Conservation (phyloP, 2,888 invertebrate species). For the Agrotis puta region DNA sequence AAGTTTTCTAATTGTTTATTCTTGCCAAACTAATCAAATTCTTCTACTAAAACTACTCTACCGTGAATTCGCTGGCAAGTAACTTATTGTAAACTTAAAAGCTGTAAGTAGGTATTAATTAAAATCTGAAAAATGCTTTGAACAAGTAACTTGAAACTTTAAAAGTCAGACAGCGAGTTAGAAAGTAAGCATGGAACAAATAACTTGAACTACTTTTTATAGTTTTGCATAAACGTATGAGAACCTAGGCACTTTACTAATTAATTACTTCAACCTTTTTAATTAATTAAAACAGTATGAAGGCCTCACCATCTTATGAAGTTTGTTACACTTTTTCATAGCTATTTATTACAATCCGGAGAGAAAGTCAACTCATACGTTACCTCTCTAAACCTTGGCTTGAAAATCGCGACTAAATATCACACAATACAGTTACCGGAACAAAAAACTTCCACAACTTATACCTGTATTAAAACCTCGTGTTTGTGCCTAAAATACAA, state of each 20-base stretch:
- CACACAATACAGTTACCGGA: conserved; percentile 2
- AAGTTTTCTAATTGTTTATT: conserved; percentile 2
- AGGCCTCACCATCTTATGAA: not conserved
- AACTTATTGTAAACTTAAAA: conserved; percentile 25
- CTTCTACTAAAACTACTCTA: not conserved
- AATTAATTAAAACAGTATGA: not conserved
- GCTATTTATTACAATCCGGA: too few relatives aligned
- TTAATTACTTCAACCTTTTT: not conserved
- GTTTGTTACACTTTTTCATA: too few relatives aligned
- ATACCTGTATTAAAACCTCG: not conserved
- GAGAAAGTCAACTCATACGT: too few relatives aligned
- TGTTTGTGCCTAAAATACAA: conserved; percentile 16
- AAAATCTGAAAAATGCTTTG: conserved; percentile 38
- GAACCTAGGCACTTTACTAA: too few relatives aligned
- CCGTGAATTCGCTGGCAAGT: conserved; percentile 3
- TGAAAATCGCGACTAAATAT: not conserved
- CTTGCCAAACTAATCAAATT: not conserved
- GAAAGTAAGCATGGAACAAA: conserved; percentile 15
- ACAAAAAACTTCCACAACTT: conserved; percentile 2
- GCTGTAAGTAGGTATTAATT: conserved; percentile 40
- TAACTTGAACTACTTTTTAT: conserved; percentile 25
- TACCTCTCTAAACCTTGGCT: too few relatives aligned
- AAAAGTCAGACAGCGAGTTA: conserved; percentile 18
- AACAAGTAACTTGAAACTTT: conserved; percentile 24
- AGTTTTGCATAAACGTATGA: too few relatives aligned